Evolutionary conservation across 2,888 invertebrate species (phyloP), one percentile per base, ranked within the genome.

Genomic region (Actias luna): DNA sequence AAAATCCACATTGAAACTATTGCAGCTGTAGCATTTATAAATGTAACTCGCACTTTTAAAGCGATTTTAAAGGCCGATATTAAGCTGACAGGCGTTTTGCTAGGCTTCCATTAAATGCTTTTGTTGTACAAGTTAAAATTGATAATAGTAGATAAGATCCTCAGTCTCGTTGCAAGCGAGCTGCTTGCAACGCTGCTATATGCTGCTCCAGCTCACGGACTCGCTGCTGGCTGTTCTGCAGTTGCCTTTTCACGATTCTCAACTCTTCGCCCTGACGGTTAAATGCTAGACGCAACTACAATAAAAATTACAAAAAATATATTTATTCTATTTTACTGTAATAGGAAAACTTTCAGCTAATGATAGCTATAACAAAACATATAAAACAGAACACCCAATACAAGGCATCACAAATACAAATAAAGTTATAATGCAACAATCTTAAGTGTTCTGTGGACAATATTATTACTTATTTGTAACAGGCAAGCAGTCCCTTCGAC

Each of bases 161-260:
- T n/a, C n/a, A n/a, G 52, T 83, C 81, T n/a, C 79, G 76, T 60
- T 83, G 84, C 50, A 83, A 67, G 10, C 79, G 71, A 8, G 91
- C 88, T 69, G 91, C 88, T 69, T 95, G 94, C 64, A 95, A 81
- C 63, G 94, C 94, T 46, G 94, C 93, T 12, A 96, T 85, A 76
- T 96, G 95, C 62, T 96, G 95, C 80, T 98, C 97, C 31, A 98
- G 89, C 78, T 97, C 97, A 63, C 95, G 94, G 25, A 98, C 96
- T 58, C 96, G 93, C 72, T 95, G 94, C 79, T 98, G 97, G 76
- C 96, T 96, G 80, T 95, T 94, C 25, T 95, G 94, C 52, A 98
- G 89, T 81, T 97, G 96, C 69, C 96, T 95, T 76, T 96, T 95
- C 52, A 97, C 94, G 71, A 96, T 93, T 69, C 96, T 93, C 60